These are phyloP conservation scores for Xiphophorus hellerii DNA, from an alignment of 2,113 vertebrate genomes.

Conservation along the genomic window DNA sequence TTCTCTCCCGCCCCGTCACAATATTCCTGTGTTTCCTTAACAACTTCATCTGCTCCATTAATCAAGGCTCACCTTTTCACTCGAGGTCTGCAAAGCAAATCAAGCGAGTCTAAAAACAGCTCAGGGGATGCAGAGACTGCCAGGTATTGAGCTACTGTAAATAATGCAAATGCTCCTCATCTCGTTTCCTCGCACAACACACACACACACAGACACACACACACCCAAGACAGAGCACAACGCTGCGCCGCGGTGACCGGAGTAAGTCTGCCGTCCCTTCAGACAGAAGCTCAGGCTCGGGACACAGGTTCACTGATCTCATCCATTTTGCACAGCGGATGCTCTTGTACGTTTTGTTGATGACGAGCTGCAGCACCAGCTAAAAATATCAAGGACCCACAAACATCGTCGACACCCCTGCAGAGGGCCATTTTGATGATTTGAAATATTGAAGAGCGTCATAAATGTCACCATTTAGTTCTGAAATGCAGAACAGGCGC, in stretches of 20 bases:
- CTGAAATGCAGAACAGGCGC: neutral
- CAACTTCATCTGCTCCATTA: conserved; percentile 24
- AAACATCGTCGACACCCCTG: conserved; percentile 12
- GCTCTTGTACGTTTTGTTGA: conserved; percentile 26
- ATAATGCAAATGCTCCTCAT: conserved; percentile 66
- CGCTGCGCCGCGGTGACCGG: neutral
- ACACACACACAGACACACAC: too few relatives aligned
- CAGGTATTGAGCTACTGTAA: conserved; percentile 64
- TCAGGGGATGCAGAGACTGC: conserved; percentile 10
- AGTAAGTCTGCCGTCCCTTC: neutral
- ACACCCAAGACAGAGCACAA: conserved; percentile 28
- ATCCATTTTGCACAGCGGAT: conserved; percentile 5
- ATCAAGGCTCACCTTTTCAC: conserved; percentile 44
- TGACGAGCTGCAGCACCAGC: conserved; percentile 9
- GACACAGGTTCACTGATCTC: conserved; percentile 2
- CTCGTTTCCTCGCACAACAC: conserved; percentile 13
- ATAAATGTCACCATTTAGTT: conserved; percentile 5
- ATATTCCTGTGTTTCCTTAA: neutral
- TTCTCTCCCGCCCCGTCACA: neutral
- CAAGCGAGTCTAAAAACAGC: conserved; percentile 47
- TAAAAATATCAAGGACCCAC: conserved; percentile 40
- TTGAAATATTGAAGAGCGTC: conserved; percentile 25
- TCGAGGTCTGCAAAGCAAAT: conserved; percentile 48
- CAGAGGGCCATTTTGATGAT: conserved; percentile 2
- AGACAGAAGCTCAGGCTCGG: conserved; percentile 9